These are phyloP conservation scores for Pelvicachromis taeniatus DNA, from an alignment of 2,113 vertebrate species.

Conservation along the genomic window DNA sequence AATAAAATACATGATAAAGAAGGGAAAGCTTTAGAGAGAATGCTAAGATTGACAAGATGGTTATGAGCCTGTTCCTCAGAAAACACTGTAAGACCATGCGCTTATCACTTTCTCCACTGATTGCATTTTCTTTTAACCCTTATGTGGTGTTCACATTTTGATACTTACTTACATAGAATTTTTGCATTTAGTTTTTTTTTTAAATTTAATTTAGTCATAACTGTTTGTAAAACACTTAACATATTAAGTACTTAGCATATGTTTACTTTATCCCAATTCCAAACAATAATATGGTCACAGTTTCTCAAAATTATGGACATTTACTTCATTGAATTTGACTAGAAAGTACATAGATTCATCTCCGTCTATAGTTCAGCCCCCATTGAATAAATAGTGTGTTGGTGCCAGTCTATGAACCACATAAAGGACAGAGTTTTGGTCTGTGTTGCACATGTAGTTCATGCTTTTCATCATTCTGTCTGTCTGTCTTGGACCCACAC, in stretches of 20 bases:
- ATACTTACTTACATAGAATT: no score
- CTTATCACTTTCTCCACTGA: background rate
- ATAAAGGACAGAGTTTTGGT: background rate
- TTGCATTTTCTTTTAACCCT: background rate
- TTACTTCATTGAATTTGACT: no score
- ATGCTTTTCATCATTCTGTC: background rate
- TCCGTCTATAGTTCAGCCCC: background rate
- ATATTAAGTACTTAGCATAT: background rate
- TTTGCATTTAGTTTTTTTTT: background rate
- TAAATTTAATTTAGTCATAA: background rate
- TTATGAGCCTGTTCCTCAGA: background rate
- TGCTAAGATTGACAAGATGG: background rate
- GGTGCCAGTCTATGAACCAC: background rate
- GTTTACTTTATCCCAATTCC: background rate
- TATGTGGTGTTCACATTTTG: background rate
- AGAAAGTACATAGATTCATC: background rate
- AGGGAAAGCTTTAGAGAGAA: background rate
- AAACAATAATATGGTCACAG: background rate
- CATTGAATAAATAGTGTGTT: background rate
- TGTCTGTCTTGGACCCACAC: background rate
- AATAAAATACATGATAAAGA: background rate
- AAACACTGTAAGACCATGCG: background rate
- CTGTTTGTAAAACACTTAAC: background rate
- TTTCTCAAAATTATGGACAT: no score
- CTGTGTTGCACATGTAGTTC: background rate